These are phyloP conservation scores for Eristalis tenax DNA, from an alignment of 2,888 invertebrate species.

Conservation along the genomic window DNA sequence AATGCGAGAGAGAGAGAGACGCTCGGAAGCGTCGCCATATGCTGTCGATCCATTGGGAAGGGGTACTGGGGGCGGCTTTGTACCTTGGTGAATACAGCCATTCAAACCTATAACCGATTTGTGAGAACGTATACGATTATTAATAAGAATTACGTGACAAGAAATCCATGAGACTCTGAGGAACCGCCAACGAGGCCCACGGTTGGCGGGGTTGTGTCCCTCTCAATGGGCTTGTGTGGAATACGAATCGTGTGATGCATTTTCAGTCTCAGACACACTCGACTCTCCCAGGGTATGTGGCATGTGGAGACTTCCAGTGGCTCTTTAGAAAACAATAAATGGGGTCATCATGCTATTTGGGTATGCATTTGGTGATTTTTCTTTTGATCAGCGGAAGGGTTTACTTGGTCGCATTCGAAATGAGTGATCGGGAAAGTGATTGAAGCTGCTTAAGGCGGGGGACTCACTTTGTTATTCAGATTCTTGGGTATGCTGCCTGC, in stretches of 20 bases:
- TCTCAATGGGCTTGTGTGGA: background rate
- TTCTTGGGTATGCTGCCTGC: no score
- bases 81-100: background rate
- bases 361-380: slow-evolving; percentile 23
- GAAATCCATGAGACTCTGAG: slow-evolving; percentile 45
- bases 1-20: slow-evolving; percentile 23
- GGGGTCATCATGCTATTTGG: slow-evolving; percentile 53
- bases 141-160: slow-evolving; percentile 71
- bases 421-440: background rate
- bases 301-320: background rate
- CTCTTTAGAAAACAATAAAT: slow-evolving; percentile 52
- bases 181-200: background rate
- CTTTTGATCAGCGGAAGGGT: slow-evolving; percentile 4
- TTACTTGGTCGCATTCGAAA: background rate
- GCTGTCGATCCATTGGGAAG: slow-evolving; percentile 16
- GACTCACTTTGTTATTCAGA: no score
- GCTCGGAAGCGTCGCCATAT: slow-evolving; percentile 51
- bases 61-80: background rate
- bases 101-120: slow-evolving; percentile 60
- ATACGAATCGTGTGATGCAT: slow-evolving; percentile 57
- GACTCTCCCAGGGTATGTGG: background rate
- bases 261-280: slow-evolving; percentile 18
- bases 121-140: slow-evolving; percentile 64
- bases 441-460: background rate
- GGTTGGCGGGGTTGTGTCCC: background rate